Percentiles rank a stretch among this genome's conserved stretches.
Conservation (phyloP, 1,140 invertebrate genomes). For the Coboldia fuscipes region DNA sequence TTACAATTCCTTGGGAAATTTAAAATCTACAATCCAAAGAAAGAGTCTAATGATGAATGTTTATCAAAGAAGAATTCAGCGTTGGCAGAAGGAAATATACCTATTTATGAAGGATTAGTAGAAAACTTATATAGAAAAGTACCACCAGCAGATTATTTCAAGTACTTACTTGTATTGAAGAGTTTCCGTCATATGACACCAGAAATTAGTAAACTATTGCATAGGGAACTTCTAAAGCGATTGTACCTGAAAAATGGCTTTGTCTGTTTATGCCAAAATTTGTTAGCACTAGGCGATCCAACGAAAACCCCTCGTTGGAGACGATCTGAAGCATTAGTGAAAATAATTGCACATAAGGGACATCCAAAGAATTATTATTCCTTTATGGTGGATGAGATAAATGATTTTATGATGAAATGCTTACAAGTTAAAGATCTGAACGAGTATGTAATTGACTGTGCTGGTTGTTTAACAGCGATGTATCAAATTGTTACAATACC, state of each 20-base stretch:
- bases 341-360: constrained; percentile 10
- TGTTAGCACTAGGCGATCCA: constrained; percentile 4
- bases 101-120: no score
- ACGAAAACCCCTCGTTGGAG: constrained; percentile 4
- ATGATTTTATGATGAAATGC: constrained; percentile 8
- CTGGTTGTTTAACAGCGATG: constrained; percentile 10
- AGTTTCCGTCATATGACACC: constrained; percentile 7
- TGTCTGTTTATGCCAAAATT: constrained; percentile 9
- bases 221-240: constrained; percentile 10
- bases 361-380: constrained; percentile 7
- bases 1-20: no score
- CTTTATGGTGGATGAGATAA: constrained; percentile 10
- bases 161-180: constrained; percentile 12
- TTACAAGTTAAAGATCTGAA: constrained; percentile 4
- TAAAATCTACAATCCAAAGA: no score
- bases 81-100: no score
- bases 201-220: constrained; percentile 8
- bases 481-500: constrained; percentile 8
- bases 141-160: background rate
- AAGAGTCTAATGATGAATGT: no score
- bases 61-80: no score
- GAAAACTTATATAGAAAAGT: no score
- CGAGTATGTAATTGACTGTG: constrained; percentile 7
- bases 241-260: constrained; percentile 10
- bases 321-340: constrained; percentile 10